These are phyloP conservation scores for Cathartes aura DNA, from an alignment of 2,113 vertebrate genomes.

Conservation along the genomic window DNA sequence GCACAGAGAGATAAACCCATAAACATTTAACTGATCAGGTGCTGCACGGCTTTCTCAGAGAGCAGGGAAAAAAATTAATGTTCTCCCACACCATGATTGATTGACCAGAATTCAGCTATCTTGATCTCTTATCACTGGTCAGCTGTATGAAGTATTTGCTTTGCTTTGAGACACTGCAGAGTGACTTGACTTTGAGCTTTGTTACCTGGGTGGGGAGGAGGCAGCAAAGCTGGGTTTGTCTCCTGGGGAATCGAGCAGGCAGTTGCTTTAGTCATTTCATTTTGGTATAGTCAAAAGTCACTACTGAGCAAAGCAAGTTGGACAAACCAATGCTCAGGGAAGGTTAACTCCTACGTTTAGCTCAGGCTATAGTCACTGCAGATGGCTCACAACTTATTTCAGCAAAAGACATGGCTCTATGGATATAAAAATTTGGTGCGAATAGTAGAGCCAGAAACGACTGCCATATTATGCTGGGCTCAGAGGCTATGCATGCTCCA, in stretches of 20 bases:
- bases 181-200: neutral
- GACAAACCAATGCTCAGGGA: neutral
- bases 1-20: neutral
- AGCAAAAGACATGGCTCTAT: neutral
- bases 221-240: neutral
- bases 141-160: neutral
- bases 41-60: neutral
- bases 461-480: neutral
- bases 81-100: neutral
- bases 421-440: neutral
- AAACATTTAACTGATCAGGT: neutral
- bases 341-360: too few relatives aligned
- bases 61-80: neutral
- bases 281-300: neutral
- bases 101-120: neutral
- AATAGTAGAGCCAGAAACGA: neutral
- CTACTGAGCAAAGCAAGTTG: neutral
- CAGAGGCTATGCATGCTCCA: neutral
- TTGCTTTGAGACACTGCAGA: neutral
- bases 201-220: neutral
- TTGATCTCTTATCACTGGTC: neutral
- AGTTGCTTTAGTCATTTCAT: neutral
- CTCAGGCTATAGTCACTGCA: neutral
- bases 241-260: neutral
- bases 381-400: neutral